Conservation (phyloP, 2,113 vertebrate genomes). For the Laticauda laticaudata region DNA sequence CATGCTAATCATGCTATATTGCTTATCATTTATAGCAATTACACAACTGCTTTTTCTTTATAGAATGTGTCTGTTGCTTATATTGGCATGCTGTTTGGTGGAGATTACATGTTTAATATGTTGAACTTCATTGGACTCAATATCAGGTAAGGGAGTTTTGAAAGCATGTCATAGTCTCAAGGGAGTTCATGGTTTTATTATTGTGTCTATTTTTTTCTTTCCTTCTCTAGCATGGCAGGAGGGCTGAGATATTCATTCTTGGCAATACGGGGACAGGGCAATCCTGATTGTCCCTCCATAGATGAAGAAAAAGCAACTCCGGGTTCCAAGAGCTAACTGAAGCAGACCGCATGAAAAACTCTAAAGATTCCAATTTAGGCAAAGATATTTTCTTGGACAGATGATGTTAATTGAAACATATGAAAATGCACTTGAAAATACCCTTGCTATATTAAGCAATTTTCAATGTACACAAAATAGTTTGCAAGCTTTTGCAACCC, state of each 20-base stretch:
- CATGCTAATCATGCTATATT: neutral
- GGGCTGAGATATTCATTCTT: conserved; percentile 85
- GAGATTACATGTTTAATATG: conserved; percentile 89
- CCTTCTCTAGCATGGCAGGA: conserved; percentile 79
- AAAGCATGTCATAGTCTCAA: neutral
- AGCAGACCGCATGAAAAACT: neutral
- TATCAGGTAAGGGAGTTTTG: conserved; percentile 84
- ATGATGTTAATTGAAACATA: neutral
- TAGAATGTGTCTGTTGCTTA: conserved; percentile 91
- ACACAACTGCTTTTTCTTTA: conserved; percentile 31
- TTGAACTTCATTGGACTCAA: conserved; percentile 89
- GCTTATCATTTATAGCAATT: neutral
- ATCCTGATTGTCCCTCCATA: conserved; percentile 21
- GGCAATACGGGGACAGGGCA: conserved; percentile 67
- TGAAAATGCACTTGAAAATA: neutral
- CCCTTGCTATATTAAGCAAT: neutral
- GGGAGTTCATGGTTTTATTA: conserved; percentile 6
- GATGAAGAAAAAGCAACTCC: conserved; percentile 57
- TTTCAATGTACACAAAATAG: neutral
- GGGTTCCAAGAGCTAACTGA: conserved; percentile 53
- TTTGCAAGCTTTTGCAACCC: neutral
- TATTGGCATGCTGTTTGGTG: conserved; percentile 86
- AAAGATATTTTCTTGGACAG: conserved; percentile 16
- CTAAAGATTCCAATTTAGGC: neutral
- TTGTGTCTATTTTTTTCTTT: conserved; percentile 5